Percentiles rank a stretch among this genome's conserved stretches.
Conservation (phyloP, 2,888 invertebrate genomes). For the Cheilosia vulpina region DNA sequence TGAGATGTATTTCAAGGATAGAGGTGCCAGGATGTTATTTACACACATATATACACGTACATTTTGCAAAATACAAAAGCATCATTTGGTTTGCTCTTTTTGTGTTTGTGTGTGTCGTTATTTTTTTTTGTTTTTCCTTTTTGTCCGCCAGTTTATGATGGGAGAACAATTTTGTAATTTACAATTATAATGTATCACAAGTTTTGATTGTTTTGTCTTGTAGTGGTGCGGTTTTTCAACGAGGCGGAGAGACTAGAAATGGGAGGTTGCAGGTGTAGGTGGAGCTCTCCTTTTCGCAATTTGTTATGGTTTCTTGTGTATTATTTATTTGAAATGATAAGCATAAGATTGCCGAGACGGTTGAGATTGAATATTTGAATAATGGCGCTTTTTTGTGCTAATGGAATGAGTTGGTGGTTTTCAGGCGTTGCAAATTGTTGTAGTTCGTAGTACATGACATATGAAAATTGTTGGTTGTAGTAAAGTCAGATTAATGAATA, state of each 20-base stretch:
- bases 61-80: neutral
- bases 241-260: neutral
- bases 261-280: neutral
- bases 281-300: slow-evolving; percentile 49
- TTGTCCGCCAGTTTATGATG: slow-evolving; percentile 64
- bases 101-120: neutral
- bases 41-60: neutral
- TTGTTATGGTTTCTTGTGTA: slow-evolving; percentile 64
- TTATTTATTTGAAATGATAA: slow-evolving; percentile 74
- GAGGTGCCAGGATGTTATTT: slow-evolving; percentile 67
- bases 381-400: slow-evolving; percentile 24
- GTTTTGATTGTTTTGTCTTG: slow-evolving; percentile 73
- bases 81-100: slow-evolving; percentile 15
- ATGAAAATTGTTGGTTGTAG: neutral
- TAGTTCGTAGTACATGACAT: slow-evolving; percentile 17
- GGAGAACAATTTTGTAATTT: slow-evolving; percentile 73
- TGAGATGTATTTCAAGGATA: slow-evolving; percentile 45
- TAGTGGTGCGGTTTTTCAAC: slow-evolving; percentile 59
- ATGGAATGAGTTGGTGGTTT: neutral
- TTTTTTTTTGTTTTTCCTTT: neutral
- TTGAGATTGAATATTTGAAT: slow-evolving; percentile 65
- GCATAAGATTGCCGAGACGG: slow-evolving; percentile 57
- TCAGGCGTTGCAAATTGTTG: neutral
- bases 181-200: slow-evolving; percentile 74
- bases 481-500: too few species aligned